Conservation (phyloP, 2,797 vertebrate species). For the Chaetodon trifasciatus region DNA sequence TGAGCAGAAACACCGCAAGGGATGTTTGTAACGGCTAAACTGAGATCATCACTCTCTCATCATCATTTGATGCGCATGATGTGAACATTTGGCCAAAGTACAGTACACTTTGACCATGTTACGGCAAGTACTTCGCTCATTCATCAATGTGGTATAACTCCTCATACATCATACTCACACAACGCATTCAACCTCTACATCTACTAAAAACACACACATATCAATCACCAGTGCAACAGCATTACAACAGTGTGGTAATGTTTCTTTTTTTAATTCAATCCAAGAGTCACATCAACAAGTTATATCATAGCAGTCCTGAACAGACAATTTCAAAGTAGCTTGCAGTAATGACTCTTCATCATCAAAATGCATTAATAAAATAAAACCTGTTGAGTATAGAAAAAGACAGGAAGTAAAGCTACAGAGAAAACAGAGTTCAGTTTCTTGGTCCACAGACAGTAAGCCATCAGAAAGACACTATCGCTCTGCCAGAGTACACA, state of each 20-base stretch:
- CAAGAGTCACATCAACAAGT: constrained; percentile 88
- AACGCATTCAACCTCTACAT: background rate
- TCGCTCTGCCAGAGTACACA: constrained; percentile 75
- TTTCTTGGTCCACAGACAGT: constrained; percentile 51
- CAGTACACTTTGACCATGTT: background rate
- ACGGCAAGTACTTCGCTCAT: background rate
- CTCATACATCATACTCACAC: background rate
- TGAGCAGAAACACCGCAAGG: background rate
- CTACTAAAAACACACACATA: background rate
- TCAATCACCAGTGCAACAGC: background rate
- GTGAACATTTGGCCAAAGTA: no score
- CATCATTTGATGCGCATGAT: background rate
- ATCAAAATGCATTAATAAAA: constrained; percentile 84
- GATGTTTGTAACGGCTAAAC: background rate
- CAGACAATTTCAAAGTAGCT: constrained; percentile 84
- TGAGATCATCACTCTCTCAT: background rate
- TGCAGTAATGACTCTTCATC: constrained; percentile 84
- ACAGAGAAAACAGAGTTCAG: constrained; percentile 66
- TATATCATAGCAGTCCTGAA: constrained; percentile 86
- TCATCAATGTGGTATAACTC: background rate
- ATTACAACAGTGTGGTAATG: constrained; percentile 32
- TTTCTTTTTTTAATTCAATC: constrained; percentile 81
- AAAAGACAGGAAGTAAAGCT: constrained; percentile 69
- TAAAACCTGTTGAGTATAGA: constrained; percentile 77
- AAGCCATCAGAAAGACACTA: constrained; percentile 86